Conservation (phyloP, 2,888 invertebrate species). For the Spodoptera exigua region DNA sequence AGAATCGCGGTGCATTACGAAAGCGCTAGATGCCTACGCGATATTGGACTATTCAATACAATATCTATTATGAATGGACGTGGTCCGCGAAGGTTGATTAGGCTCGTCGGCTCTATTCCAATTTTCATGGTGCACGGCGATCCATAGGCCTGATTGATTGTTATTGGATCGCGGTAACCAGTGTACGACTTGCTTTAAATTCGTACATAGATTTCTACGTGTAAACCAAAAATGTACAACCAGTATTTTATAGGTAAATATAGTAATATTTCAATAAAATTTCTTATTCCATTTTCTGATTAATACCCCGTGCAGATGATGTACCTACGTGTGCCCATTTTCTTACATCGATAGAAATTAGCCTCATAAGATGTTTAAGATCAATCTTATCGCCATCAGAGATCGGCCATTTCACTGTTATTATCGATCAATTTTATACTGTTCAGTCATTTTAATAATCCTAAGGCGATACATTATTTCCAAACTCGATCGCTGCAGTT, state of each 20-base stretch:
- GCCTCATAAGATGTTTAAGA: conserved; percentile 29
- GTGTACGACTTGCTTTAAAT: conserved; percentile 42
- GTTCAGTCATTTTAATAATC: conserved; percentile 58
- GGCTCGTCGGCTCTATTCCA: conserved; percentile 77
- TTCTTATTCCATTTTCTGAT: not conserved
- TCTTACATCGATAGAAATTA: conserved; percentile 38
- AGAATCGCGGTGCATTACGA: conserved; percentile 69
- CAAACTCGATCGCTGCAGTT: conserved; percentile 56
- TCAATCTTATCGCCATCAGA: conserved; percentile 41
- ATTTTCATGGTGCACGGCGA: conserved; percentile 79
- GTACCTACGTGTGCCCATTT: conserved; percentile 4
- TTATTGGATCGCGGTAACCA: conserved; percentile 66
- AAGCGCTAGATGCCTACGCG: conserved; percentile 72
- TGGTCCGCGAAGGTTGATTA: conserved; percentile 78
- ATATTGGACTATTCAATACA: conserved; percentile 81
- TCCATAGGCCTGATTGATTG: conserved; percentile 80
- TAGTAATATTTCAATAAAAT: not conserved
- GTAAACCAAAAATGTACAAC: conserved; percentile 18
- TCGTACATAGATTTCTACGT: conserved; percentile 13
- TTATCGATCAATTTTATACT: conserved; percentile 54
- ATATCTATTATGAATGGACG: conserved; percentile 81
- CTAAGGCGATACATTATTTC: conserved; percentile 59
- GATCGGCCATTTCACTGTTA: conserved; percentile 53
- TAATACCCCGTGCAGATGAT: not conserved
- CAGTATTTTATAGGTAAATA: not conserved